Evolutionary conservation across 2,113 vertebrate species (phyloP).

Genomic region (Oncorhynchus mykiss): DNA sequence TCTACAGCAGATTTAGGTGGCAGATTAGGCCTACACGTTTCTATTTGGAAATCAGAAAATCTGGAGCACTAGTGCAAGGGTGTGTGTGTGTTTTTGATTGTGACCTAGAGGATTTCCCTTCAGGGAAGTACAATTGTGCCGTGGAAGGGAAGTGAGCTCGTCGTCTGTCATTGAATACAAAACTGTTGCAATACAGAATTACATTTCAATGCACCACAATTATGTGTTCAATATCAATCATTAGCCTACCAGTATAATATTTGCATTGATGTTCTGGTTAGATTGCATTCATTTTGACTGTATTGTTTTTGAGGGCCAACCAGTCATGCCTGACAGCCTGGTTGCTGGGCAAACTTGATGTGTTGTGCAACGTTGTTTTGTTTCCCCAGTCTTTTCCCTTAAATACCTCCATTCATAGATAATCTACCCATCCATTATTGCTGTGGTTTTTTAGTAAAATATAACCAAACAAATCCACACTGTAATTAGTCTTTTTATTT

Average conservation of each 20-base stretch:
- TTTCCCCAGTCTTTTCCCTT: not conserved
- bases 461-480: not conserved
- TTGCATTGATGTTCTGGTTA: not conserved
- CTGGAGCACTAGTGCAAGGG: not conserved
- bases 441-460: not conserved
- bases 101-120: constrained; percentile 12
- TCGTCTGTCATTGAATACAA: constrained; percentile 8
- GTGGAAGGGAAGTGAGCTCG: not conserved
- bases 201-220: not conserved
- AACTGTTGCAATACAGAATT: not conserved
- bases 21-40: not conserved
- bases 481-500: not conserved
- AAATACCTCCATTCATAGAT: not conserved
- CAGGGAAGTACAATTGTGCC: constrained; percentile 3
- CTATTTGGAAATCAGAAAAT: not conserved
- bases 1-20: not conserved
- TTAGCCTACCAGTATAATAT: not conserved
- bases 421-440: not conserved
- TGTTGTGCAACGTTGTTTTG: not conserved
- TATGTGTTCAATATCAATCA: not conserved
- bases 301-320: not conserved
- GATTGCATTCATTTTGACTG: not conserved
- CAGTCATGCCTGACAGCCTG: not conserved
- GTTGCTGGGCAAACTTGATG: not conserved
- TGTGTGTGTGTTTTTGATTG: not conserved